A percentile compares a stretch with the other conserved stretches of the same genome.
Conservation (phyloP, 2,888 invertebrate species). For the Melanchra persicariae region DNA sequence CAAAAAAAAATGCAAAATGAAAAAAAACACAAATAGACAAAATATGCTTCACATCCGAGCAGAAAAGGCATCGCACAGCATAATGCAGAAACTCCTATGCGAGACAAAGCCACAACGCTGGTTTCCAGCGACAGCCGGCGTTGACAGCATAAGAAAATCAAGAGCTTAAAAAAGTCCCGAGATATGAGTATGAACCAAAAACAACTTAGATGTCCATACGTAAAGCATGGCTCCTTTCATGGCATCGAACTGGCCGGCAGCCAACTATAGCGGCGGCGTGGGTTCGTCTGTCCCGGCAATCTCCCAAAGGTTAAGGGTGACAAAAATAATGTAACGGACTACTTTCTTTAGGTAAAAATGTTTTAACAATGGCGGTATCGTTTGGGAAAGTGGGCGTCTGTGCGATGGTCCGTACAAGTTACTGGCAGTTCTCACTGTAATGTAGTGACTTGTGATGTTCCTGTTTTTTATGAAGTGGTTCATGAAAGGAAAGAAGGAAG, state of each 20-base stretch:
- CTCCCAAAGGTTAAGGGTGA: constrained; percentile 85
- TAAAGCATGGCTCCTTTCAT: constrained; percentile 53
- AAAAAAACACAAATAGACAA: neutral
- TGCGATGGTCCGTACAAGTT: constrained; percentile 55
- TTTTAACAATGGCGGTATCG: constrained; percentile 63
- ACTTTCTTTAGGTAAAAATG: constrained; percentile 70
- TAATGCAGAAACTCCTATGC: too few species aligned
- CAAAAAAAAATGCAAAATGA: too few species aligned
- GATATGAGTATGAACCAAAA: neutral
- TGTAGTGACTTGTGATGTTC: constrained; percentile 1
- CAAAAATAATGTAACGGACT: constrained; percentile 79
- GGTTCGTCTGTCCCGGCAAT: constrained; percentile 70
- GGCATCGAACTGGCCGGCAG: constrained; percentile 72
- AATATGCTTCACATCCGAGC: too few species aligned
- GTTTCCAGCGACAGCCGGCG: too few species aligned
- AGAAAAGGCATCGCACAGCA: too few species aligned
- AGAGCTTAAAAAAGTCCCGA: neutral
- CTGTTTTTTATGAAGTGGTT: constrained; percentile 6
- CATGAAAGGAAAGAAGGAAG: constrained; percentile 32
- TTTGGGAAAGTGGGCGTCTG: constrained; percentile 36
- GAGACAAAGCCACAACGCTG: too few species aligned
- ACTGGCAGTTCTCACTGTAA: constrained; percentile 30
- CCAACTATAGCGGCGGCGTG: constrained; percentile 77
- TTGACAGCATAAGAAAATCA: too few species aligned
- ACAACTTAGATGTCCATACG: constrained; percentile 1